Evolutionary conservation across 2,113 vertebrate species (phyloP), one percentile per base, ranked within the genome.

Genomic region (Thomomys bottae): DNA sequence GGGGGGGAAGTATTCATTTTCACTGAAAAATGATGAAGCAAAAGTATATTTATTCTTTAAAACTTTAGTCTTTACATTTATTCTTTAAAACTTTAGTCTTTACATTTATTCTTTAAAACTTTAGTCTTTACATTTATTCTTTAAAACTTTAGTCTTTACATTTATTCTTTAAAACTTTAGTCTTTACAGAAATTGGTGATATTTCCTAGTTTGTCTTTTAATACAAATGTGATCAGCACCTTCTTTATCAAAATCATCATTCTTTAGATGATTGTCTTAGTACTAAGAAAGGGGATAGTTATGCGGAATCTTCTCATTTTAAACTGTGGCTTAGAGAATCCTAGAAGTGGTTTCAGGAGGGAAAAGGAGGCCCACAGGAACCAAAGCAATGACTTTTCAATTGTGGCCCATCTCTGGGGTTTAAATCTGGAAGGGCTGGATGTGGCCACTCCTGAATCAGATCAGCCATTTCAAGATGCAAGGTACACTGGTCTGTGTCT

Each of bases 41-140:
- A 89, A 89, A 76, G 28, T n/a, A 3, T 1, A 57, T 42, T 79
- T 64, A 18, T 80, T 91, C 32, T 54, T 54, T 54, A 87, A 93
- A 77, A 42, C 17, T n/a, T n/a, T n/a, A n/a, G n/a, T n/a, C n/a
- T n/a, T n/a, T n/a, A n/a, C n/a, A n/a, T n/a, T n/a, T n/a, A n/a
- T n/a, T n/a, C n/a, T n/a, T n/a, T n/a, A n/a, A n/a, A n/a, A n/a
- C n/a, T n/a, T n/a, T n/a, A n/a, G n/a, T n/a, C n/a, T n/a, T n/a
- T 15, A 4, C 2, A 67, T 63, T 77, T 59, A 26, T 87, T 92
- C 18, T 92, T 82, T 87, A 36, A 93, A 85, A 68, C 10, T 78
- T 84, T 28, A 45, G 42, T 14, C n/a, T 68, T 73, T n/a, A n/a
- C n/a, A n/a, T n/a, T n/a, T n/a, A n/a, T n/a, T n/a, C n/a, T n/a